phyloP scores from a whole-genome alignment of 2,888 invertebrate genomes.

The Cremastinae sp. region DNA sequence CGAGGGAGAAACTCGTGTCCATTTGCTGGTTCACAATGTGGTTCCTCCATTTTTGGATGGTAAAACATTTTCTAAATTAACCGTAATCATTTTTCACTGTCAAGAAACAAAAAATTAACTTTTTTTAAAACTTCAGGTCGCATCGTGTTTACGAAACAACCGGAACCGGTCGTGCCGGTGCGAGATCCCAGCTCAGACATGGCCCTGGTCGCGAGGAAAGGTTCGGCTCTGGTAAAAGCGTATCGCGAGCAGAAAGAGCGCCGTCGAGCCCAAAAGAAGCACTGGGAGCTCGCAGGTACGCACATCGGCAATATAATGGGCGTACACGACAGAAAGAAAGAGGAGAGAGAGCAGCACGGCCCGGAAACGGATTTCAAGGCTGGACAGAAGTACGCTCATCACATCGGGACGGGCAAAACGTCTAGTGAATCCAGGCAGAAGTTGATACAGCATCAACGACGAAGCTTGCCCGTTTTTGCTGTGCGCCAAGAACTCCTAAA shows the following conservation, averaged over 20 bases:
- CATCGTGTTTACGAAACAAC: conserved; percentile 99
- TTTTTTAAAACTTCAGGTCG: conserved; percentile 82
- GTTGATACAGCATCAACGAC: conserved; percentile 91
- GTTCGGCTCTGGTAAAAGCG: conserved; percentile 93
- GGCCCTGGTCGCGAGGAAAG: conserved; percentile 97
- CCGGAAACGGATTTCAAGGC: conserved; percentile 89
- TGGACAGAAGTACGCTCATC: conserved; percentile 98
- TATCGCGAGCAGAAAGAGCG: conserved; percentile 98
- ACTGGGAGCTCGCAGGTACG: conserved; percentile 99
- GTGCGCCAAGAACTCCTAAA: conserved; percentile 95
- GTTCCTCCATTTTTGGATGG: conserved; percentile 99
- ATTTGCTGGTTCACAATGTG: conserved; percentile 97
- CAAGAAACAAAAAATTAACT: neutral
- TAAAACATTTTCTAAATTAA: conserved; percentile 45
- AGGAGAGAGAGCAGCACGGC: conserved; percentile 84
- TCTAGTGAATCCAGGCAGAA: conserved; percentile 89
- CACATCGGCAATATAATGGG: conserved; percentile 98
- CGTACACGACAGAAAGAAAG: conserved; percentile 84
- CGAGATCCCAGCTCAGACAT: conserved; percentile 98
- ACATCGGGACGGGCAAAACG: conserved; percentile 88
- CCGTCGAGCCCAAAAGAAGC: conserved; percentile 98
- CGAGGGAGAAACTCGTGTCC: conserved; percentile 96
- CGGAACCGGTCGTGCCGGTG: conserved; percentile 98
- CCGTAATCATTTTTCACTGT: neutral
- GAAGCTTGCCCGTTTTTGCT: conserved; percentile 97